Conservation (phyloP, 53 echinoderm and acorn worm species). For the Actinopyga echinites region DNA sequence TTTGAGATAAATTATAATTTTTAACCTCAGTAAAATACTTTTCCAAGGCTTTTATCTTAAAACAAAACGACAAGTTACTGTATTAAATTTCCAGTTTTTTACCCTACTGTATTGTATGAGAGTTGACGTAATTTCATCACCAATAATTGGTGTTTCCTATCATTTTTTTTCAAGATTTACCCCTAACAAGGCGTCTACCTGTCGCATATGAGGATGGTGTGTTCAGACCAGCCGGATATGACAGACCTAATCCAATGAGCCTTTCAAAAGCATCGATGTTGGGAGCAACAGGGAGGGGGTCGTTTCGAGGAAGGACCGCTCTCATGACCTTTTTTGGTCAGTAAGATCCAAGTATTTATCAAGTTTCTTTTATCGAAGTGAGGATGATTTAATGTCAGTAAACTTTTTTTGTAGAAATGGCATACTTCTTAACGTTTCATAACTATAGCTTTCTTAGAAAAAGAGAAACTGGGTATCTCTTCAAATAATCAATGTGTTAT, state of each 20-base stretch:
- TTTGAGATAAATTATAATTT: too few relatives aligned
- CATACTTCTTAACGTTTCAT: too few relatives aligned
- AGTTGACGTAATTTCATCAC: too few relatives aligned
- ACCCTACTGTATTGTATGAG: background rate
- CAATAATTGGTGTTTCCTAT: too few relatives aligned
- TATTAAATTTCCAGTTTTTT: background rate
- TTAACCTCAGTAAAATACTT: too few relatives aligned
- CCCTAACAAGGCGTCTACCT: slow-evolving; percentile 84
- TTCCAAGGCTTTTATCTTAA: too few relatives aligned
- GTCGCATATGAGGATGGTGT: slow-evolving; percentile 91
- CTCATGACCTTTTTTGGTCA: slow-evolving; percentile 96
- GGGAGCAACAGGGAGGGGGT: slow-evolving; percentile 74
- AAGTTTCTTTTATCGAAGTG: too few relatives aligned
- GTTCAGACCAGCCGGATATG: slow-evolving; percentile 67
- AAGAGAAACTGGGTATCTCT: too few relatives aligned
- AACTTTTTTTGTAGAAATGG: too few relatives aligned
- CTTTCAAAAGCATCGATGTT: slow-evolving; percentile 71
- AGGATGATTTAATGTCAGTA: too few relatives aligned
- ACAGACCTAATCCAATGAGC: slow-evolving; percentile 74
- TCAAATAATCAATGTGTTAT: too few relatives aligned
- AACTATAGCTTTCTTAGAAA: too few relatives aligned
- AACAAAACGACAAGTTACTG: background rate
- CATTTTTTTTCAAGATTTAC: slow-evolving; percentile 58
- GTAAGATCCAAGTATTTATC: background rate
- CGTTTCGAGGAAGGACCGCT: slow-evolving; percentile 74